Percentiles rank a stretch among this genome's conserved stretches.
phyloP scores from a whole-genome alignment of 64 coral and sea anemone species.

The Actinia tenebrosa region DNA sequence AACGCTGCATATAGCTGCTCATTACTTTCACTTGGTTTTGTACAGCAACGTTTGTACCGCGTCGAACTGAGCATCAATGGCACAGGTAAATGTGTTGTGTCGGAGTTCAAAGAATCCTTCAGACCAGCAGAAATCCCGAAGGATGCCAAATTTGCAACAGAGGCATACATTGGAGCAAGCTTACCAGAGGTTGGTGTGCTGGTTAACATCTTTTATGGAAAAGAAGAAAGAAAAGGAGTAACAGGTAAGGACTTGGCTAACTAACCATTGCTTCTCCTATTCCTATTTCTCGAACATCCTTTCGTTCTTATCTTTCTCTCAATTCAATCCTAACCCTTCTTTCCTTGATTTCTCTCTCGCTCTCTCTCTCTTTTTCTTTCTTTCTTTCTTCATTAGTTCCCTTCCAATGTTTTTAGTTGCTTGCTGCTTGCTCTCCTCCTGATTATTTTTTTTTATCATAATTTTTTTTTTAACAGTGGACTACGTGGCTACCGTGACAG shows the following conservation, averaged over 20 bases:
- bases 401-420: not conserved
- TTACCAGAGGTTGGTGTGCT: not conserved
- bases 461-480: not conserved
- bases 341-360: not conserved
- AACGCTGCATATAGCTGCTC: too few relatives aligned
- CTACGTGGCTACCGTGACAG: not conserved
- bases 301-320: not conserved
- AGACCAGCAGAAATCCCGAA: not conserved
- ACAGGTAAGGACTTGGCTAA: not conserved
- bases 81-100: not conserved
- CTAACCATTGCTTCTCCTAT: not conserved
- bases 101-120: not conserved
- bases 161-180: constrained; percentile 6
- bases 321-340: not conserved
- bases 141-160: not conserved
- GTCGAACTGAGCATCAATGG: constrained; percentile 9
- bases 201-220: not conserved
- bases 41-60: not conserved
- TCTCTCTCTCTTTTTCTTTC: not conserved
- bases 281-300: not conserved
- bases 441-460: not conserved
- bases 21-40: not conserved
- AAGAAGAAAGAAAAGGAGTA: not conserved
- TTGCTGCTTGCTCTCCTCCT: not conserved
- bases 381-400: not conserved